Conservation (phyloP, 1,140 invertebrate genomes). For the Cyrtorhinus lividipennis region DNA sequence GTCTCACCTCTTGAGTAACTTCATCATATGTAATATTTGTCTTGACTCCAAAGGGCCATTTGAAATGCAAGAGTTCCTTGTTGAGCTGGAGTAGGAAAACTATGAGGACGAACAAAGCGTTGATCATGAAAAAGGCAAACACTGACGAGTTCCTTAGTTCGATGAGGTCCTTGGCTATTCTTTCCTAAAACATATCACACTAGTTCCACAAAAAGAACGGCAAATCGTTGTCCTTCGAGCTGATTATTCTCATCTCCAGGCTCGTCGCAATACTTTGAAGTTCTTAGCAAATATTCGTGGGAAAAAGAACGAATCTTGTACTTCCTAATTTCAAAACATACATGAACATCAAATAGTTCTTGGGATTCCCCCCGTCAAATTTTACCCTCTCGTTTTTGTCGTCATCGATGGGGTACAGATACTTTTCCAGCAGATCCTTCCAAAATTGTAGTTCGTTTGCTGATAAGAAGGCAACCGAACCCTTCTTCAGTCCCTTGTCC, state of each 20-base stretch:
- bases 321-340: too few species aligned
- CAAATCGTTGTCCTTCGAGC: background rate
- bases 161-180: conserved; percentile 78
- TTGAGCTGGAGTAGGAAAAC: conserved; percentile 93
- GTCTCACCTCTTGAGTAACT: conserved; percentile 69
- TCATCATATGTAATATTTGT: conserved; percentile 84
- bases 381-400: conserved; percentile 79
- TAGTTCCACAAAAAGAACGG: conserved; percentile 10
- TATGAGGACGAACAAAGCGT: conserved; percentile 94
- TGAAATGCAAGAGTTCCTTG: conserved; percentile 84
- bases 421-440: conserved; percentile 86
- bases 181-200: conserved; percentile 44
- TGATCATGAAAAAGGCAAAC: conserved; percentile 95
- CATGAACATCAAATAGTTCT: too few species aligned
- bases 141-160: conserved; percentile 85
- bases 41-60: conserved; percentile 86
- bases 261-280: too few species aligned
- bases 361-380: too few species aligned
- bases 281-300: too few species aligned
- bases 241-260: background rate
- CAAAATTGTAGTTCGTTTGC: conserved; percentile 77
- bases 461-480: conserved; percentile 72
- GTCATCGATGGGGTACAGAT: conserved; percentile 84
- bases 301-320: too few species aligned
- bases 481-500: conserved; percentile 75